Evolutionary conservation across 1,140 invertebrate genomes (phyloP).

Genomic region (Bombus balteatus): DNA sequence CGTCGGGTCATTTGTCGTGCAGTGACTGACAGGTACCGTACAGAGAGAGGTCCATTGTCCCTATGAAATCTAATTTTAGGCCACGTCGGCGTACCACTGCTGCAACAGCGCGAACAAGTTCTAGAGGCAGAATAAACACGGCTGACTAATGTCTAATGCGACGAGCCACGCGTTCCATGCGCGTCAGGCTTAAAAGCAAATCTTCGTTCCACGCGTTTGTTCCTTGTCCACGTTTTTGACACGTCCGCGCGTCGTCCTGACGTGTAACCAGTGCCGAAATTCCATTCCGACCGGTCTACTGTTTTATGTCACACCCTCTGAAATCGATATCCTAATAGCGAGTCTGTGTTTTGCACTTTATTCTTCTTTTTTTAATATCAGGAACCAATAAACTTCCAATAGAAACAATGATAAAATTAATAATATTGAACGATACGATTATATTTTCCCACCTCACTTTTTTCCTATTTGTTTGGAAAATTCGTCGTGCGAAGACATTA

Average conservation of each 20-base stretch:
- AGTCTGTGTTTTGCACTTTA: too few species aligned
- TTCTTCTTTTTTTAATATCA: too few species aligned
- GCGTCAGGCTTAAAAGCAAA: slow-evolving; percentile 54
- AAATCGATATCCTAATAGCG: too few species aligned
- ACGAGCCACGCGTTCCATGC: neutral
- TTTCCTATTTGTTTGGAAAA: too few species aligned
- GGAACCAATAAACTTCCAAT: too few species aligned
- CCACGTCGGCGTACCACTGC: slow-evolving; percentile 20
- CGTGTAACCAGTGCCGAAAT: too few species aligned
- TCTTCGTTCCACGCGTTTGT: slow-evolving; percentile 31
- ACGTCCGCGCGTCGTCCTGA: neutral
- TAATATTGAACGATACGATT: too few species aligned
- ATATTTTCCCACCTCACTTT: too few species aligned
- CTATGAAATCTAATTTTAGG: slow-evolving; percentile 53
- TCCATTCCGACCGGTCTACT: too few species aligned
- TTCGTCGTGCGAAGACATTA: too few species aligned
- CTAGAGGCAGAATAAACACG: neutral
- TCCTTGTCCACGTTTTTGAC: slow-evolving; percentile 24
- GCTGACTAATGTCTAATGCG: slow-evolving; percentile 54
- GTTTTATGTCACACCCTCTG: too few species aligned
- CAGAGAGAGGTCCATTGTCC: slow-evolving; percentile 38
- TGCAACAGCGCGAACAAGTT: slow-evolving; percentile 53
- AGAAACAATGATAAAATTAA: too few species aligned
- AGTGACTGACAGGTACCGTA: slow-evolving; percentile 4
- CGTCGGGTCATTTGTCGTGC: neutral